A percentile compares a stretch with the other conserved stretches of the same genome.
Evolutionary conservation across 2,888 invertebrate genomes (phyloP).

Genomic region (Slavum lentiscoides): DNA sequence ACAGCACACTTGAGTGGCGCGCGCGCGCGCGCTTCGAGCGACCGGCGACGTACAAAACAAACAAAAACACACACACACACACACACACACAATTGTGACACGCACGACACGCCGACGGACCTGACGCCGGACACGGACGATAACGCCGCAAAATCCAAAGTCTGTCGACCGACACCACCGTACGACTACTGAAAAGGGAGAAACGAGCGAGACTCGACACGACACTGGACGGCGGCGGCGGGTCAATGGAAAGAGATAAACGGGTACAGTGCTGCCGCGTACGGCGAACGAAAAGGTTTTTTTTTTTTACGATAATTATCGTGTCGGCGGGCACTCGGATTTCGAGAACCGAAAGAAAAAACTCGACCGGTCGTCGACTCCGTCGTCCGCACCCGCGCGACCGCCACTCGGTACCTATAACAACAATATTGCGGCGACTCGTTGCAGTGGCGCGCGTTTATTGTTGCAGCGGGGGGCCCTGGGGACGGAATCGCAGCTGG

Average conservation of each 20-base stretch:
- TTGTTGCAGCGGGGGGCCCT: no score
- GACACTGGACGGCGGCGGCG: background rate
- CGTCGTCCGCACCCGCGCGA: no score
- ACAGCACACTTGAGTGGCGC: background rate
- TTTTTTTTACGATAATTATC: conserved; percentile 3
- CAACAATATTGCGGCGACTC: no score
- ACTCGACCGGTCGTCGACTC: no score
- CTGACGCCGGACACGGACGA: background rate
- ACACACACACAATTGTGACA: no score
- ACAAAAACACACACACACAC: background rate
- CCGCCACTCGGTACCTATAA: no score
- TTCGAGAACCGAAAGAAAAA: no score
- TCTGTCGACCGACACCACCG: conserved; percentile 22
- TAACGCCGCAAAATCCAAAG: background rate
- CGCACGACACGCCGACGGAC: background rate
- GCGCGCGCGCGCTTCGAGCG: no score
- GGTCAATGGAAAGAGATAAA: conserved; percentile 38
- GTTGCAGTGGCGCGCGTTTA: no score
- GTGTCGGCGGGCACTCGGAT: background rate
- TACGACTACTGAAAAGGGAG: conserved; percentile 17
- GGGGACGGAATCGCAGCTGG: no score
- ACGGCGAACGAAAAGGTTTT: background rate
- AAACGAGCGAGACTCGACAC: background rate
- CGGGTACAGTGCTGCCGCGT: conserved; percentile 6
- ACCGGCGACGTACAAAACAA: background rate